Evolutionary conservation across 2,888 invertebrate genomes (phyloP).

Genomic region (Ypsolopha sequella): DNA sequence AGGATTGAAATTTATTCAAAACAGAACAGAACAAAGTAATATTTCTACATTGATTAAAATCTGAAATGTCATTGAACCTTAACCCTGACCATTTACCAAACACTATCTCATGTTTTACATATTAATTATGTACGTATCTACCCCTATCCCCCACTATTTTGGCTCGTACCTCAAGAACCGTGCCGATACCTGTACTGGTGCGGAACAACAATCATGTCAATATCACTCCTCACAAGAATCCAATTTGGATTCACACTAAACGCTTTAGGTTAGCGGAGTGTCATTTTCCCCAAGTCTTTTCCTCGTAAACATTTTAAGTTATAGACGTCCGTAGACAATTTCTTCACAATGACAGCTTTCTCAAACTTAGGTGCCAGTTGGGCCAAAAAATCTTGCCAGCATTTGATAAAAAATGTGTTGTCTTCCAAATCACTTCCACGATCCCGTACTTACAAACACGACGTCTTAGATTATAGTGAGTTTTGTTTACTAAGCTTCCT

Average conservation of each 20-base stretch:
- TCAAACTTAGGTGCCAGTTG: constrained; percentile 10
- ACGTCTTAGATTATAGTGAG: background rate
- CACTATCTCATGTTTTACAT: no score
- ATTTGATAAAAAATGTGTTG: constrained; percentile 10
- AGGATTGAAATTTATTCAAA: no score
- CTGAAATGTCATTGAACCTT: no score
- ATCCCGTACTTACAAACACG: background rate
- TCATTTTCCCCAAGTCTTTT: background rate
- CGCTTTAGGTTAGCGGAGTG: background rate
- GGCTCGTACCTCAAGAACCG: no score
- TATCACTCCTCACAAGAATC: background rate
- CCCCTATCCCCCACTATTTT: no score
- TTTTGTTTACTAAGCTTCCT: background rate
- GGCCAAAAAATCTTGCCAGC: constrained; percentile 7
- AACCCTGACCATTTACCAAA: no score
- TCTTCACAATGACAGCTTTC: background rate
- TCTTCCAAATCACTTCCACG: constrained; percentile 10
- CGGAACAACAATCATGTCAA: background rate
- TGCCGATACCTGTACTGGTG: no score
- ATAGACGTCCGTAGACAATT: background rate
- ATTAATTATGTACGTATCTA: no score
- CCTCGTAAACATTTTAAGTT: background rate
- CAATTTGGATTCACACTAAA: background rate
- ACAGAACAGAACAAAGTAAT: no score
- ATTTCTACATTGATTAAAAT: no score